These are phyloP conservation scores for Natator depressus DNA, from an alignment of 2,113 vertebrate genomes.

Conservation along the genomic window DNA sequence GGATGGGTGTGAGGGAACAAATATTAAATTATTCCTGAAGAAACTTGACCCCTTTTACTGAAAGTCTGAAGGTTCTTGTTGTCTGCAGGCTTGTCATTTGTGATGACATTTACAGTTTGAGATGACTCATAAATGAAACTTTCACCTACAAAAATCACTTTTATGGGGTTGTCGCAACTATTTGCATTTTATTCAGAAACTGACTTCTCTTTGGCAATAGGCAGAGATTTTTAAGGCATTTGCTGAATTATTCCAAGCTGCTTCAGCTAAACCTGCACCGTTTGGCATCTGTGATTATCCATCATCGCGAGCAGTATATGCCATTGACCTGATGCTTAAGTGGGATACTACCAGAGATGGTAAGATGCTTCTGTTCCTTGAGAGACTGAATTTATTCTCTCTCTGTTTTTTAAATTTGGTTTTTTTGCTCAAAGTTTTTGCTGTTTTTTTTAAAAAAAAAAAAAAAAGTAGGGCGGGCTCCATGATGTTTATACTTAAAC, in stretches of 20 bases:
- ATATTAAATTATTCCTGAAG: background rate
- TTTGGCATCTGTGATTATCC: conserved; percentile 89
- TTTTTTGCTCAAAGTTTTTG: background rate
- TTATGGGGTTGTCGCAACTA: background rate
- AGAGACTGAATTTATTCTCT: background rate
- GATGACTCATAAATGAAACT: background rate
- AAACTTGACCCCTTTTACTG: background rate
- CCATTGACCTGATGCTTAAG: conserved; percentile 95
- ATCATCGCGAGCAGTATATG: conserved; percentile 91
- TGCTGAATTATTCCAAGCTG: conserved; percentile 87
- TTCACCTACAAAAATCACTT: background rate
- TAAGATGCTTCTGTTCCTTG: conserved; percentile 60
- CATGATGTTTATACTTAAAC: background rate
- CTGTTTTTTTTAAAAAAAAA: background rate
- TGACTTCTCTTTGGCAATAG: conserved; percentile 67
- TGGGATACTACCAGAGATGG: conserved; percentile 85
- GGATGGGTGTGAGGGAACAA: background rate
- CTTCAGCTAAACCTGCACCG: conserved; percentile 86
- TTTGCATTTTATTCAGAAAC: background rate
- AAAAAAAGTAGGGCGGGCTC: background rate
- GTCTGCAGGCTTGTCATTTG: background rate
- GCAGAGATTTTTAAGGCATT: conserved; percentile 86
- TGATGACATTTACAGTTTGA: background rate
- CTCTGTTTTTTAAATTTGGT: background rate
- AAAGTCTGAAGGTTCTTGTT: background rate